Evolutionary conservation across 2,888 invertebrate species (phyloP).

Genomic region (Orchesella flavescens): DNA sequence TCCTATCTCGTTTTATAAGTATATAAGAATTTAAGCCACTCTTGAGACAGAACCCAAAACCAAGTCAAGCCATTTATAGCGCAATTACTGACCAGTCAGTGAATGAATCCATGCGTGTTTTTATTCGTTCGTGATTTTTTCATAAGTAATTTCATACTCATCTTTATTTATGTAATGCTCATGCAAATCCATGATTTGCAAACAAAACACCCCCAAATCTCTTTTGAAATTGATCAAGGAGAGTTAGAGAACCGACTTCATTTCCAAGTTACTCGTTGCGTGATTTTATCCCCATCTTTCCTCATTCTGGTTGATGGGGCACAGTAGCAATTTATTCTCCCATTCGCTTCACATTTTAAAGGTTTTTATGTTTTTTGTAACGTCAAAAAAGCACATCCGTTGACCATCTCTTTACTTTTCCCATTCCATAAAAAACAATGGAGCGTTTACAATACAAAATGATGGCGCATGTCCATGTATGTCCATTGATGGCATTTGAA

Average conservation of each 20-base stretch:
- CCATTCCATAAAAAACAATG: neutral
- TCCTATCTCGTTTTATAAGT: too few relatives aligned
- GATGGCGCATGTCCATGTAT: too few relatives aligned
- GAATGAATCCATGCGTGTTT: neutral
- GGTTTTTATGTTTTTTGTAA: neutral
- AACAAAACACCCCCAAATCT: too few relatives aligned
- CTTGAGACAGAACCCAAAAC: too few relatives aligned
- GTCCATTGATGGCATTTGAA: too few relatives aligned
- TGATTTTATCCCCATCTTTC: constrained; percentile 23
- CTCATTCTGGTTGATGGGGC: neutral
- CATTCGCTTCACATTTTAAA: neutral
- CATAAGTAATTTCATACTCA: constrained; percentile 6
- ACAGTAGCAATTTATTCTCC: neutral
- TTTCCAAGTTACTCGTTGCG: constrained; percentile 7
- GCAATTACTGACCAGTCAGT: neutral
- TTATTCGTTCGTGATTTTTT: neutral
- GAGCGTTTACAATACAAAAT: too few relatives aligned
- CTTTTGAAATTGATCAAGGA: too few relatives aligned
- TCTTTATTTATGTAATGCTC: too few relatives aligned
- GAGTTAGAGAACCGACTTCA: too few relatives aligned
- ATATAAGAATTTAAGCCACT: too few relatives aligned
- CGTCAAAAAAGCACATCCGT: neutral
- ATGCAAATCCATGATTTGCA: too few relatives aligned
- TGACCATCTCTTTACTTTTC: neutral
- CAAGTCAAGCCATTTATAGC: neutral